A percentile compares a stretch with the other conserved stretches of the same genome.
Evolutionary conservation across 1,140 invertebrate species (phyloP).

Genomic region (Solenopsis invicta): DNA sequence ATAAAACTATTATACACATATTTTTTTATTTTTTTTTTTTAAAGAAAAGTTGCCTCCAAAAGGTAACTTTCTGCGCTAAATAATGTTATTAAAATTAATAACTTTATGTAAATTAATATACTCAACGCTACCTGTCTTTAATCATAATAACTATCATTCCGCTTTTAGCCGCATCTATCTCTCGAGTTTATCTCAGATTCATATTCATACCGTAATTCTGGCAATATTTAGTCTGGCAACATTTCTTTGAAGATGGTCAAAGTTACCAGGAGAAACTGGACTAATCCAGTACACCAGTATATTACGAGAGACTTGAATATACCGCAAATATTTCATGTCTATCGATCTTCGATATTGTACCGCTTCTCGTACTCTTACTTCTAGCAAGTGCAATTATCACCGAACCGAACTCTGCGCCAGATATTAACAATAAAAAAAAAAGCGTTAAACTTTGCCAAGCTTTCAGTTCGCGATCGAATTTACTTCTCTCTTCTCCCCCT

Average conservation of each 20-base stretch:
- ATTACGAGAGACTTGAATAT: not conserved
- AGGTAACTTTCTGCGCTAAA: not conserved
- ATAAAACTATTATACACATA: not conserved
- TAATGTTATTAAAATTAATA: slow-evolving; percentile 2
- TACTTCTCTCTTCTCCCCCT: not conserved
- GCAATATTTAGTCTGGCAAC: not conserved
- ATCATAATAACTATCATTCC: not conserved
- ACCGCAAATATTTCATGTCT: too few species aligned
- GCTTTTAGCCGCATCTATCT: not conserved
- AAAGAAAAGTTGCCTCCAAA: not conserved
- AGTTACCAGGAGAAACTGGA: slow-evolving; percentile 2
- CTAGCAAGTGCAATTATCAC: not conserved
- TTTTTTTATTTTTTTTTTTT: too few species aligned
- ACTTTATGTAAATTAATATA: not conserved
- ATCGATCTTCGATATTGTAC: too few species aligned
- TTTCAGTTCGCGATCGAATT: slow-evolving; percentile 44
- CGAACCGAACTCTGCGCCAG: not conserved
- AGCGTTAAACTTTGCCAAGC: slow-evolving; percentile 10
- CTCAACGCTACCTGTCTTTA: not conserved
- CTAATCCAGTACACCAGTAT: not conserved
- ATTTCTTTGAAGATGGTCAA: not conserved
- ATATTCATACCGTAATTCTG: not conserved
- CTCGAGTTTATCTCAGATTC: not conserved
- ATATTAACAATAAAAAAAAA: not conserved
- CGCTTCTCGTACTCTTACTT: not conserved